Base-by-base conservation (phyloP, 2,797 vertebrate genomes). In the Sparidentex hasta region DNA sequence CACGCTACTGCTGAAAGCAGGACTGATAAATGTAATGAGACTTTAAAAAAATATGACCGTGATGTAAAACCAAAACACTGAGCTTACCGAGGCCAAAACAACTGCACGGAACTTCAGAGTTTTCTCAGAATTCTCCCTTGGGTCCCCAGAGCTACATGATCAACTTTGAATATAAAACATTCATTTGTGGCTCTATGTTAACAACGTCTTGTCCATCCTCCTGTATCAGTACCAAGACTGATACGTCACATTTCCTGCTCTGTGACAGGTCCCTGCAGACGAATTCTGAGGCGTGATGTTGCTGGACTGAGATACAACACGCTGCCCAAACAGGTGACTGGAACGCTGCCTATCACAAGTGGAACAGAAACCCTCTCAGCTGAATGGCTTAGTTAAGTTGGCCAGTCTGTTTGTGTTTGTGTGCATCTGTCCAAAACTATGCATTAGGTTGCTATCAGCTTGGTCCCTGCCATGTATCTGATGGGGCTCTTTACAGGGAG, bases 341-440 rank as follows among this genome's bases (percentile, higher is more conserved):
- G 90, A 92, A 70, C 27, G 58, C 82, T 87, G 91, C 92, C 90
- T 89, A 90, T 93, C 93, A 56, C 78, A 80, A 80, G 81, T 82
- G 84, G 90, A 87, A 72, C 91, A 93, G 86, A 87, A 84, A 71
- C 83, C 66, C 82, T 82, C 84, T 84, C 63, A 76, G 86, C 71
- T 62, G 77, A 52, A 87, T 80, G 80, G 83, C 78, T 79, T 56
- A 70, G 76, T 92, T 89, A 59, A 77, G 33, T 29, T 78, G 65
- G 77, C 72, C 20, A 20, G 41, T 38, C 20, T 46, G 18, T 76
- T 14, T 76, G 56, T 58, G n/a, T 54, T 23, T 70, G n/a, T 61
- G 29, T 51, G 5, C 2, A 41, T 87, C 41, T 43, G 77, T 73
- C 72, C 76, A 82, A 51, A 84, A 61, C 46, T 59, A 44, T 11